Evolutionary conservation across 2,888 invertebrate species (phyloP).

Genomic region (Chloroclysta siterata): DNA sequence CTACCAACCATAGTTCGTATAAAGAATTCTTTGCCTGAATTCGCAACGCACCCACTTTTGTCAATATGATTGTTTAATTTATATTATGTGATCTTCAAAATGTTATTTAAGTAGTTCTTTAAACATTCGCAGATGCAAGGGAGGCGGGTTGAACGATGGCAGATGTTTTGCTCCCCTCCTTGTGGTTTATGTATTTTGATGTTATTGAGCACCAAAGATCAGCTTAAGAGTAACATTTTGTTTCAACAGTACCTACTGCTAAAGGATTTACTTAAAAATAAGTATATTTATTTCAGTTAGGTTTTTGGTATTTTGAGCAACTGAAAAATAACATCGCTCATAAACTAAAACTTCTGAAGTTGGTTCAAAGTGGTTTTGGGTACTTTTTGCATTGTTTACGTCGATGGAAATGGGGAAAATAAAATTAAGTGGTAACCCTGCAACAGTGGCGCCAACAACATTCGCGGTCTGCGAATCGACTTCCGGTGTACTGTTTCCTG

Average conservation of each 20-base stretch:
- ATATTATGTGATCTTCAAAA: conserved; percentile 82
- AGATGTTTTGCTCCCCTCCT: conserved; percentile 63
- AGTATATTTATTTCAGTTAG: not conserved
- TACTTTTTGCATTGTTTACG: not conserved
- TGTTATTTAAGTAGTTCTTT: conserved; percentile 80
- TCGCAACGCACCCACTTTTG: conserved; percentile 77
- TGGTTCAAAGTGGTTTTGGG: too few species aligned
- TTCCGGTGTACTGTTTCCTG: conserved; percentile 82
- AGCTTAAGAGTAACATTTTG: not conserved
- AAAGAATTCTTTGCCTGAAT: conserved; percentile 56
- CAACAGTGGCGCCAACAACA: conserved; percentile 74
- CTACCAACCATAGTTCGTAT: conserved; percentile 33
- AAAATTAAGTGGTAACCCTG: conserved; percentile 47
- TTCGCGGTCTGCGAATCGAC: conserved; percentile 82
- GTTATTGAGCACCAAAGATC: conserved; percentile 23
- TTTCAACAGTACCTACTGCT: not conserved
- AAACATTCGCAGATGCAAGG: conserved; percentile 76
- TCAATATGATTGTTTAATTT: conserved; percentile 81
- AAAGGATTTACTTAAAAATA: not conserved
- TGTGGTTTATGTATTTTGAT: conserved; percentile 62
- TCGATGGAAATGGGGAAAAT: conserved; percentile 37
- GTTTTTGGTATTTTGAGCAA: not conserved
- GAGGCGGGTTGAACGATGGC: conserved; percentile 64
- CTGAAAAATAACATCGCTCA: too few species aligned
- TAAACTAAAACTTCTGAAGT: too few species aligned